A percentile compares a stretch with the other conserved stretches of the same genome.
Conservation (phyloP, 2,113 vertebrate genomes). For the Hipposideros armiger region DNA sequence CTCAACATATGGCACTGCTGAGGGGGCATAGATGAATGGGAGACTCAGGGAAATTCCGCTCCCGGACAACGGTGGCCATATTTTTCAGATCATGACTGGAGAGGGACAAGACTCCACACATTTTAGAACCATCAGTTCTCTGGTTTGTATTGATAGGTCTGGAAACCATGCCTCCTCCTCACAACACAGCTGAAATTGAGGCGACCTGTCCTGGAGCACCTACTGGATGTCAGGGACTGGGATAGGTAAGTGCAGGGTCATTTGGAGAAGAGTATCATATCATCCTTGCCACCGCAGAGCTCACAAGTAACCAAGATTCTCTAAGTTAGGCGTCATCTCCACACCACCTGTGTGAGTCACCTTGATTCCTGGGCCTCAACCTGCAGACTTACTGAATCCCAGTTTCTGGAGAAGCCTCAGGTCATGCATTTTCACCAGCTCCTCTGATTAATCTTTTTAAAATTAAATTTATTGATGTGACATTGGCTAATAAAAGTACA, state of each 20-base stretch:
- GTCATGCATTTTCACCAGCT: neutral
- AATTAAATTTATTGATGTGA: neutral
- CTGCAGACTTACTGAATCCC: neutral
- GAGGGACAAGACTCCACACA: neutral
- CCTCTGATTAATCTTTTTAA: neutral
- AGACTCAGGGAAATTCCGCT: neutral
- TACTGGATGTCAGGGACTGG: neutral
- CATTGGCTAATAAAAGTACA: too few relatives aligned
- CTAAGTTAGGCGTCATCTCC: neutral
- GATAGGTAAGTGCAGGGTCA: neutral
- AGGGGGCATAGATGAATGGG: neutral
- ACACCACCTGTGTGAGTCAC: neutral
- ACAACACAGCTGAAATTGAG: neutral
- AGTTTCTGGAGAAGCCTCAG: neutral
- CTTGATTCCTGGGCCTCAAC: neutral
- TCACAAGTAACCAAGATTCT: neutral
- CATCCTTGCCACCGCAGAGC: neutral
- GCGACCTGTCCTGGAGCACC: neutral
- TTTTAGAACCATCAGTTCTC: neutral
- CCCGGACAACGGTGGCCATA: neutral
- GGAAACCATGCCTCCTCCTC: neutral
- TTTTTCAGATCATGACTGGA: neutral
- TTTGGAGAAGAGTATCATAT: neutral
- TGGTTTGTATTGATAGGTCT: neutral
- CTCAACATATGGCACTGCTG: neutral